phyloP scores from a whole-genome alignment of 2,888 invertebrate species.

The Latrodectus hesperus region DNA sequence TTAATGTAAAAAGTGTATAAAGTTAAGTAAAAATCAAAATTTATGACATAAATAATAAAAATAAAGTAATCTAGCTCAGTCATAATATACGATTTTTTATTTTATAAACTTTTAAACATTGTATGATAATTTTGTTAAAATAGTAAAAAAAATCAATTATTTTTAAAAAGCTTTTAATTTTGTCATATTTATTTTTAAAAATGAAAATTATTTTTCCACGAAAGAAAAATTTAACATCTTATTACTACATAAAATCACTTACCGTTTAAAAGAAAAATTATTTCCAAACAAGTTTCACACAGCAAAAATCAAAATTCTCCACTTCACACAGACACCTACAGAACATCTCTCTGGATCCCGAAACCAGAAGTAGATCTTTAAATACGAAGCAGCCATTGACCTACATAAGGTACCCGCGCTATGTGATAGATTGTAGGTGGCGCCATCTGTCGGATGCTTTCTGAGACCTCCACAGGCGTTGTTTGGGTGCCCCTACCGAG shows the following conservation, averaged over 20 bases:
- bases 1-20: too few relatives aligned
- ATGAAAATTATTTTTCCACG: too few relatives aligned
- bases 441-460: slow-evolving; percentile 48
- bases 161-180: too few relatives aligned
- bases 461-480: slow-evolving; percentile 6
- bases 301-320: slow-evolving; percentile 46
- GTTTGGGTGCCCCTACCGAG: slow-evolving; percentile 24
- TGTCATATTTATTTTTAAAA: too few relatives aligned
- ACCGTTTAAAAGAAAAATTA: slow-evolving; percentile 35
- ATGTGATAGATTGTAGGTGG: background rate
- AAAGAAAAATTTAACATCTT: too few relatives aligned
- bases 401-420: slow-evolving; percentile 25
- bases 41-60: too few relatives aligned
- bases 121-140: too few relatives aligned
- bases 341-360: slow-evolving; percentile 41
- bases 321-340: slow-evolving; percentile 16
- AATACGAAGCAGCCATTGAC: slow-evolving; percentile 61
- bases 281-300: slow-evolving; percentile 34
- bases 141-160: too few relatives aligned
- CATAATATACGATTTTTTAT: too few relatives aligned
- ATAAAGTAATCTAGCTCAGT: too few relatives aligned
- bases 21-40: too few relatives aligned
- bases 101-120: too few relatives aligned
- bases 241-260: slow-evolving; percentile 22
- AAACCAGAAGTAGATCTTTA: slow-evolving; percentile 61